Evolutionary conservation across 2,797 vertebrate species (phyloP).

Genomic region (Rhodeus uyekii): DNA sequence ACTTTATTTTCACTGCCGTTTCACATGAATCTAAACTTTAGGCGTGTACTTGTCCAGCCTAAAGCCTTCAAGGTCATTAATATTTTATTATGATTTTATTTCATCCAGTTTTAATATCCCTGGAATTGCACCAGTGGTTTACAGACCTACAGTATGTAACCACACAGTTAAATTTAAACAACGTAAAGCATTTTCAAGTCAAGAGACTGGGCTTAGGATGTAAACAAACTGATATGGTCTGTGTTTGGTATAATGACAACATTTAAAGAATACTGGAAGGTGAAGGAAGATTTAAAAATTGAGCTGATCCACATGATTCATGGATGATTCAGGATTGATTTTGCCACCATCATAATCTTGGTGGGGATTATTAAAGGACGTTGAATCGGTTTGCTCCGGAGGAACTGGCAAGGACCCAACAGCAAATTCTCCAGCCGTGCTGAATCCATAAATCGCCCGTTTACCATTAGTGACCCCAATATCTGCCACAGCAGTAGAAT

Average conservation of each 20-base stretch:
- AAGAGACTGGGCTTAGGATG: neutral
- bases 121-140: constrained; percentile 41
- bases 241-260: neutral
- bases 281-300: constrained; percentile 12
- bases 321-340: constrained; percentile 63
- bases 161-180: constrained; percentile 52
- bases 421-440: constrained; percentile 72
- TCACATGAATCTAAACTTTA: constrained; percentile 22
- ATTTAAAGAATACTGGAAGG: constrained; percentile 33
- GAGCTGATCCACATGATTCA: constrained; percentile 33
- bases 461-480: constrained; percentile 78
- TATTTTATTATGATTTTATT: constrained; percentile 64
- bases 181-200: neutral
- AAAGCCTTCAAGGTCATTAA: constrained; percentile 66
- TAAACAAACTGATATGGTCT: neutral
- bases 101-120: constrained; percentile 65
- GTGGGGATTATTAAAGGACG: constrained; percentile 70
- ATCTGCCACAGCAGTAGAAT: constrained; percentile 75
- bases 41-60: constrained; percentile 61
- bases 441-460: constrained; percentile 79
- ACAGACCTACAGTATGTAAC: constrained; percentile 20
- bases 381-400: constrained; percentile 72
- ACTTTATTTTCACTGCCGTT: constrained; percentile 10
- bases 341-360: constrained; percentile 68
- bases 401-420: constrained; percentile 67